Evolutionary conservation across 1,140 invertebrate species (phyloP), one percentile per base, ranked within the genome.

Genomic region (Potamilus streckersoni): DNA sequence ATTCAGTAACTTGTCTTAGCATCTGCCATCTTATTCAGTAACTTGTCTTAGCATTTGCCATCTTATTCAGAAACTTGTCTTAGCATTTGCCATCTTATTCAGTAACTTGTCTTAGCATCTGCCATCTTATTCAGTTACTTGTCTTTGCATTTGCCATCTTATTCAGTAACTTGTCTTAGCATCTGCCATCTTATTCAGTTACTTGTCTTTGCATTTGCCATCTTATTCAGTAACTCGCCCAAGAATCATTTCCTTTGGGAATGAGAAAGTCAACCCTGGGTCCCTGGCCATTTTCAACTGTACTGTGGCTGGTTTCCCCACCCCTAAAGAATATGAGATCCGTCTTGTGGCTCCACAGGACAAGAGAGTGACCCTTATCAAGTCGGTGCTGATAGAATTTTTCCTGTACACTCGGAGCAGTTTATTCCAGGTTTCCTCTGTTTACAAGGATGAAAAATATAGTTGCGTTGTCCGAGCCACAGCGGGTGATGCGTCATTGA

Each of bases 261-360:
- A 86, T 70, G 71, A 74, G 12, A 76, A 81, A 59, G 86, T 85
- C 12, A 86, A 86, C 69, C 85, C 85, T 5, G 85, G 85, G 8
- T 82, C 86, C 56, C 71, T 79, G 15, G 74, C 84, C n/a, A 70
- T 71, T 8, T 86, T 88, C 72, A 88, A 86, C 76, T 88, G 86
- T 72, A 86, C 85, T 6, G 84, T 87, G 17, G 78, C 83, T 14
- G 85, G 85, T 4, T 85, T 74, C 70, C 86, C 86, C 12, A 82
- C 81, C 8, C 86, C 86, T 12, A 27, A 64, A 38, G 78, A 81
- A 60, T 75, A 71, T 23, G 85, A 88, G 27, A 85, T 88, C 14
- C 63, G 49, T 20, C 66, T 88, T 20, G 60, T 74, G 20, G 81
- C 79, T 16, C 82, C 83, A 19, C 17, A 63, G 11, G 77, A 81